Conservation (phyloP, 2,888 invertebrate genomes). For the Drosophila longiperda region DNA sequence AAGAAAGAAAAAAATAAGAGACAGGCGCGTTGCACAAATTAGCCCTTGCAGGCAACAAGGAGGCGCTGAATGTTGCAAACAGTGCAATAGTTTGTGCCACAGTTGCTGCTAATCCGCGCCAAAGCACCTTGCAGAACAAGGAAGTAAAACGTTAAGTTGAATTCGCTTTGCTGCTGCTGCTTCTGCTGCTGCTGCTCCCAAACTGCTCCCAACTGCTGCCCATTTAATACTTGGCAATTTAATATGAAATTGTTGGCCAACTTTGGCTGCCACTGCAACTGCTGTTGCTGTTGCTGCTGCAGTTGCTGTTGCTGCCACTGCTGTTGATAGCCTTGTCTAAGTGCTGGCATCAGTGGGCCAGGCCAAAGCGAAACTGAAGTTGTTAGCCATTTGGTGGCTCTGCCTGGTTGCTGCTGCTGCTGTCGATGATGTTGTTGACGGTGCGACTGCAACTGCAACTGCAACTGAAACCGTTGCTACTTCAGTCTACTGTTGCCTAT, state of each 20-base stretch:
- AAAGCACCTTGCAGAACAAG: constrained; percentile 75
- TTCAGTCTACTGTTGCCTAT: constrained; percentile 56
- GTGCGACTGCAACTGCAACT: constrained; percentile 60
- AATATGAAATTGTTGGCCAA: constrained; percentile 82
- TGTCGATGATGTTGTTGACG: constrained; percentile 69
- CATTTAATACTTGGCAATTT: constrained; percentile 83
- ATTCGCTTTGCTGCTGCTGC: constrained; percentile 28
- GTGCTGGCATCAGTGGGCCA: constrained; percentile 77
- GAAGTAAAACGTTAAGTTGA: constrained; percentile 68
- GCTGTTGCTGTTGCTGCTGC: constrained; percentile 17
- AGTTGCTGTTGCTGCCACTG: constrained; percentile 9
- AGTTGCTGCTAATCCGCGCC: constrained; percentile 66
- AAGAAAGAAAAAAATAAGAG: not conserved
- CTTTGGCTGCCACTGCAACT: constrained; percentile 53
- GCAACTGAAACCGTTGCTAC: constrained; percentile 20
- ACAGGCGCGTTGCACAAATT: constrained; percentile 68
- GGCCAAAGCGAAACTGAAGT: constrained; percentile 17
- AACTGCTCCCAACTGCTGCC: constrained; percentile 51
- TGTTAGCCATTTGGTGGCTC: constrained; percentile 30
- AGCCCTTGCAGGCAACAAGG: constrained; percentile 78
- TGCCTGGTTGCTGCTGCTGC: constrained; percentile 14
- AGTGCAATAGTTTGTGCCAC: constrained; percentile 33
- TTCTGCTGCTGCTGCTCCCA: constrained; percentile 29
- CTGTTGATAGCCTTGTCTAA: constrained; percentile 79
- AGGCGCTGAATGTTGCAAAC: constrained; percentile 45